Conservation (phyloP, 2,888 invertebrate species). For the Drosophila ezoana region DNA sequence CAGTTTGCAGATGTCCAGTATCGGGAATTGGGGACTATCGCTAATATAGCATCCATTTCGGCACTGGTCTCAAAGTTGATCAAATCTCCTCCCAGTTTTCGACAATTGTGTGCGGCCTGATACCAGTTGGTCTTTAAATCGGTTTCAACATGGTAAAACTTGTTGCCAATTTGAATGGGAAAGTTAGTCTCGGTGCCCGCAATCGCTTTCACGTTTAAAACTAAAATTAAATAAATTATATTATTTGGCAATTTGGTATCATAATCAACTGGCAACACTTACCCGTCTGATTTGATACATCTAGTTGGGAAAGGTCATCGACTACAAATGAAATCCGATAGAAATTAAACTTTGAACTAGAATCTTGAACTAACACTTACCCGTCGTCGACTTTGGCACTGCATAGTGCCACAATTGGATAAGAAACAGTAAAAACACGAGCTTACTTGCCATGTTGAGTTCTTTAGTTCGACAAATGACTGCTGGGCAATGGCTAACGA, state of each 20-base stretch:
- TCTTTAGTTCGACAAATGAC: neutral
- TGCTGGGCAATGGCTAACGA: neutral
- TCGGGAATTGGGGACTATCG: neutral
- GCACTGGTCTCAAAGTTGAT: slow-evolving; percentile 27
- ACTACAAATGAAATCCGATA: neutral
- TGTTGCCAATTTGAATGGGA: slow-evolving; percentile 38
- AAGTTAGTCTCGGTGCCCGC: slow-evolving; percentile 6
- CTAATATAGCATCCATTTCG: slow-evolving; percentile 29
- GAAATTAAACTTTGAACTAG: neutral
- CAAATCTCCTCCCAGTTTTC: slow-evolving; percentile 41
- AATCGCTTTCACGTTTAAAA: neutral
- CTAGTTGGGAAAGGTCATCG: neutral
- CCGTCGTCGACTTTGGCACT: slow-evolving; percentile 5
- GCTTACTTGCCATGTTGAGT: slow-evolving; percentile 17
- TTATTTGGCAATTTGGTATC: too few species aligned
- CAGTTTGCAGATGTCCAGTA: slow-evolving; percentile 42
- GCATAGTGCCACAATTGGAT: slow-evolving; percentile 28
- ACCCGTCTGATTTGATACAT: slow-evolving; percentile 8
- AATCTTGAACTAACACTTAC: slow-evolving; percentile 2
- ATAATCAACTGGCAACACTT: neutral
- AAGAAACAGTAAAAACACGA: slow-evolving; percentile 17
- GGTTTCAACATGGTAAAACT: slow-evolving; percentile 24
- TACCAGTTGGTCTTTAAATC: slow-evolving; percentile 13
- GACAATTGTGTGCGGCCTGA: slow-evolving; percentile 29
- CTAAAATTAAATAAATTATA: slow-evolving; percentile 2